Conservation (phyloP, 2,888 invertebrate species). For the Cheilosia urbana region DNA sequence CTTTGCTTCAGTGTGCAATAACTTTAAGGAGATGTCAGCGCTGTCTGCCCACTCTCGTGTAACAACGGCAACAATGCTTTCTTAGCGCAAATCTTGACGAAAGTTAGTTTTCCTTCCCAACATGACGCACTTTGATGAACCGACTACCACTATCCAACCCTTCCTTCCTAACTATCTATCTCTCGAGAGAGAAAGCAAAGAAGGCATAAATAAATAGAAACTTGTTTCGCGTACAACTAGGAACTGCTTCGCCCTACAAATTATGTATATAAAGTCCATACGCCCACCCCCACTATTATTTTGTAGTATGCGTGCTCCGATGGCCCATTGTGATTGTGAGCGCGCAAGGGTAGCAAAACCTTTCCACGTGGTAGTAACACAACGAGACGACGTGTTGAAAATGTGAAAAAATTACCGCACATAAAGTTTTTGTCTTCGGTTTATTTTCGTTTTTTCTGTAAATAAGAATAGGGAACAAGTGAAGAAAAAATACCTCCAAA, state of each 20-base stretch:
- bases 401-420: slow-evolving; percentile 28
- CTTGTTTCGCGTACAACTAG: background rate
- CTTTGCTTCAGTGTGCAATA: too few relatives aligned
- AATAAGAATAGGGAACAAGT: background rate
- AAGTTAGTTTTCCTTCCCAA: background rate
- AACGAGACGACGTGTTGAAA: slow-evolving; percentile 2
- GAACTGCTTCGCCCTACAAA: background rate
- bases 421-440: slow-evolving; percentile 16
- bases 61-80: too few relatives aligned
- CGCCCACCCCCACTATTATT: background rate
- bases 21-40: too few relatives aligned
- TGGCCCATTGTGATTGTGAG: background rate
- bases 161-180: background rate
- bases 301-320: slow-evolving; percentile 2
- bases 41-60: too few relatives aligned
- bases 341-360: slow-evolving; percentile 37
- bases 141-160: background rate
- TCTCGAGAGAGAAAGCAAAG: background rate
- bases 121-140: background rate
- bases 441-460: slow-evolving; percentile 31
- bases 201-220: background rate
- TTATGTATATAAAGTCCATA: background rate
- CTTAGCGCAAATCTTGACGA: too few relatives aligned
- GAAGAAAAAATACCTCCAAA: slow-evolving; percentile 7
- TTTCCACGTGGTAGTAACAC: slow-evolving; percentile 47